Base-by-base conservation (phyloP, 2,797 vertebrate genomes). In the Setipinna tenuifilis region DNA sequence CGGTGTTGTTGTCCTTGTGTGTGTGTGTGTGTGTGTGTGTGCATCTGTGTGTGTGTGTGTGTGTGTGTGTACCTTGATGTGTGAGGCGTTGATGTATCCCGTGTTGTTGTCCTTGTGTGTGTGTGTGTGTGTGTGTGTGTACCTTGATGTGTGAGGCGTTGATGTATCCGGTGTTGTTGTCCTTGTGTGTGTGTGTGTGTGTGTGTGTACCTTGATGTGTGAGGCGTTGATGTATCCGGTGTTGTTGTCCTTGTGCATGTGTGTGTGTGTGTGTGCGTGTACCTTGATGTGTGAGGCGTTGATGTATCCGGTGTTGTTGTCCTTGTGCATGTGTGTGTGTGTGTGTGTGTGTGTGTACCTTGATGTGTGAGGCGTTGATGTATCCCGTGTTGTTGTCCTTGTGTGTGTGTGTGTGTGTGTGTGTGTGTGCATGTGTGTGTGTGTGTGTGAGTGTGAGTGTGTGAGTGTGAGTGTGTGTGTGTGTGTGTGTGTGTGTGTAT, bases 121-220 rank as follows among this genome's bases (percentile, higher is more conserved):
- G n/a, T n/a, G n/a, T n/a, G n/a, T n/a, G n/a, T n/a, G n/a, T n/a
- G n/a, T n/a, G n/a, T n/a, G n/a, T n/a, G n/a, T n/a, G n/a, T 91
- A 99, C 98, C 98, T 97, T 98, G 90, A 99, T 95, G 84, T 99
- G 98, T 0, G 98, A 99, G 87, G 98, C 98, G 0, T 99, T 99
- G 89, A 99, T 98, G 93, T 99, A 99, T 86, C 98, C 98, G 0
- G 97, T 97, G 87, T 96, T 98, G 89, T 99, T 99, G 91, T 99
- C 98, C 94, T 99, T 99, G 95, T 98, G n/a, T n/a, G 98, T n/a
- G n/a, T n/a, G n/a, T n/a, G n/a, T n/a, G n/a, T n/a, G 35, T 41
- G 35, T 41, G 35, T 41, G 35, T 41, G 35, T 91, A 99, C 98
- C 98, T 97, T 98, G 90, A 99, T 95, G 84, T 99, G 98, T 0